Evolutionary conservation across 2,797 vertebrate genomes (phyloP).

Genomic region (Lepus oiostolus): DNA sequence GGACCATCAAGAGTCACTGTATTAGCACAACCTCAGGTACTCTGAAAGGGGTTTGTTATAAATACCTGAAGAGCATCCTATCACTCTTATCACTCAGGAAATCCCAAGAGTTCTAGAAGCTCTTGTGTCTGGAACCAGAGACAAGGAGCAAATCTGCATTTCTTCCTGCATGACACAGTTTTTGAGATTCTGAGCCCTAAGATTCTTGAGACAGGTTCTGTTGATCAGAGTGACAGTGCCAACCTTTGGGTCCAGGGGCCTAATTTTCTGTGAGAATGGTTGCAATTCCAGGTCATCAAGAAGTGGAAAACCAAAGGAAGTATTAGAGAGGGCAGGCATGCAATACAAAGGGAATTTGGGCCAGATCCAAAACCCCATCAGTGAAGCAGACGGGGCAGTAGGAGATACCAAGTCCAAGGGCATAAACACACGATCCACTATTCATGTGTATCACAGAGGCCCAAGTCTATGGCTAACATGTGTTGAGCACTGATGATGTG

Average conservation of each 20-base stretch:
- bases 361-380: neutral
- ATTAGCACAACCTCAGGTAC: neutral
- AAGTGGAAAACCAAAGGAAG: neutral
- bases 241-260: neutral
- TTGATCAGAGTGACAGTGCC: neutral
- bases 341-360: neutral
- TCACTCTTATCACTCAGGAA: neutral
- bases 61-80: neutral
- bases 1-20: no score
- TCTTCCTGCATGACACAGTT: neutral
- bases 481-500: neutral
- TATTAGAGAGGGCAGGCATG: neutral
- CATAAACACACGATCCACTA: neutral
- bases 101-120: neutral
- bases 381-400: neutral
- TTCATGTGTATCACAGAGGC: neutral
- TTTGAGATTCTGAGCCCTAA: slow-evolving; percentile 40
- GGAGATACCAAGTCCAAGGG: neutral
- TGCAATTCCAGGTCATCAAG: slow-evolving; percentile 15
- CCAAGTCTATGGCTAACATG: neutral
- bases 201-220: neutral
- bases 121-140: neutral
- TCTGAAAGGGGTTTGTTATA: neutral
- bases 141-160: neutral
- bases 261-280: slow-evolving; percentile 12